Base-by-base conservation (phyloP, 2,113 vertebrate species). In the Zosterops pallidus region DNA sequence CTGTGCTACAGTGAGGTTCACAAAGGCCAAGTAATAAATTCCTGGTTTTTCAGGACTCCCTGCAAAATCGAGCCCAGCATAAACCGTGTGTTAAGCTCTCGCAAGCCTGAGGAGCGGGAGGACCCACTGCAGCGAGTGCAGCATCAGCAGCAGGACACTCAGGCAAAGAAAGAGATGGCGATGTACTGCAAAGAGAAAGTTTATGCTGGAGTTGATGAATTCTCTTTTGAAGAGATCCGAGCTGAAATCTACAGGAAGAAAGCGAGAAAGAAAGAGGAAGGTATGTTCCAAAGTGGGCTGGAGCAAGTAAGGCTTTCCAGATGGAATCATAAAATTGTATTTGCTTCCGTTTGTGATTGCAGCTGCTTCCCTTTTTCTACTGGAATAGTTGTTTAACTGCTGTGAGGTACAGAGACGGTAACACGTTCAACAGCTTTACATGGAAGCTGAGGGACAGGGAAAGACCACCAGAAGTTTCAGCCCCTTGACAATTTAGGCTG, bases 171-270 rank as follows among this genome's bases (percentile, higher is more conserved):
- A 77, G 98, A 99, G 86, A 90, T 97, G 89, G 97, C 98, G 86
- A 99, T 99, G 99, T 99, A 99, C 96, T 99, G 99, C 95, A 99
- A 99, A 96, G 98, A 99, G 44, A 98, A 99, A 91, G 98, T 99
- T 69, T 98, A 99, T 95, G 98, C 98, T 53, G 99, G 99, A 46
- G 98, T 98, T 2, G 97, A 98, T 0, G 99, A 99, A 65, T 99
- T 99, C 96, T 99, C 98, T 81, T 99, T 99, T 46, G 99, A 99
- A 94, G 99, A 99, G 93, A 98, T 99, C 85, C 96, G 99, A 25
- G 99, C 99, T 47, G 99, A 99, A 91, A 98, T 98, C 86, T 99
- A 98, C 96, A 98, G 98, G 25, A 98, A 99, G 95, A 99, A 98
- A 96, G 94, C 94, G 2, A 98, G 94, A 42, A 97, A 98, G 74